These are phyloP conservation scores for Siphamia tubifer DNA, from an alignment of 2,113 vertebrate species.

Conservation along the genomic window DNA sequence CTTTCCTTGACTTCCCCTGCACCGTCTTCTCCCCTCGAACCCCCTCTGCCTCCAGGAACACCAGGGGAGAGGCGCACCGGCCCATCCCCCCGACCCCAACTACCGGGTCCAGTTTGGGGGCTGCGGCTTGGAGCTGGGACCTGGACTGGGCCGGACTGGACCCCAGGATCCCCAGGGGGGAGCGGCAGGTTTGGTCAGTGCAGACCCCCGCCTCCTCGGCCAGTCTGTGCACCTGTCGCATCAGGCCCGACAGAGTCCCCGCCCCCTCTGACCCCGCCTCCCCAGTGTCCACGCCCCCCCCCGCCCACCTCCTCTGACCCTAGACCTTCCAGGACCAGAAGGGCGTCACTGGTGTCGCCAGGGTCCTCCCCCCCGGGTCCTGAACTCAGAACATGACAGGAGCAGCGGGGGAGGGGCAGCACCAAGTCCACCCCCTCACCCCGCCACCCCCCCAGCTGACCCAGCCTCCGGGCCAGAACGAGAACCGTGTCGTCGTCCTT, in stretches of 20 bases:
- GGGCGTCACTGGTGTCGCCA: conserved; percentile 86
- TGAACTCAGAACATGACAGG: conserved; percentile 61
- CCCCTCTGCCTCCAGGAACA: conserved; percentile 44
- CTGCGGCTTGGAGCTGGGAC: conserved; percentile 64
- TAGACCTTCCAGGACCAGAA: conserved; percentile 86
- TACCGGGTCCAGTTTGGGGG: conserved; percentile 57
- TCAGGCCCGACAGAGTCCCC: conserved; percentile 51
- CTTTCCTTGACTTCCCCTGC: conserved; percentile 77
- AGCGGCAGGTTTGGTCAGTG: conserved; percentile 44
- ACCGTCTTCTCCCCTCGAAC: conserved; percentile 32
- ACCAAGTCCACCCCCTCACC: neutral
- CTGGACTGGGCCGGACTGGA: no score
- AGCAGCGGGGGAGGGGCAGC: conserved; percentile 51
- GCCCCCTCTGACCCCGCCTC: neutral
- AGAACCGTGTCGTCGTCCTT: conserved; percentile 58
- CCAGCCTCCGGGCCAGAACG: conserved; percentile 54
- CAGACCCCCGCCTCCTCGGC: conserved; percentile 68
- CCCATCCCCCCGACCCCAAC: conserved; percentile 20
- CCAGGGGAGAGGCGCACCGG: conserved; percentile 41
- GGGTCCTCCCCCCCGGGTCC: conserved; percentile 63
- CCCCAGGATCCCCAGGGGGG: neutral
- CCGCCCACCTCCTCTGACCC: conserved; percentile 79
- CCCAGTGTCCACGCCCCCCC: conserved; percentile 36
- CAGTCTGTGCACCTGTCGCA: conserved; percentile 68
- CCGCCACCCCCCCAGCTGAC: conserved; percentile 51